Percentiles rank a stretch among this genome's conserved stretches.
phyloP scores from a whole-genome alignment of 2,113 vertebrate genomes.

The Catharus fuscescens region DNA sequence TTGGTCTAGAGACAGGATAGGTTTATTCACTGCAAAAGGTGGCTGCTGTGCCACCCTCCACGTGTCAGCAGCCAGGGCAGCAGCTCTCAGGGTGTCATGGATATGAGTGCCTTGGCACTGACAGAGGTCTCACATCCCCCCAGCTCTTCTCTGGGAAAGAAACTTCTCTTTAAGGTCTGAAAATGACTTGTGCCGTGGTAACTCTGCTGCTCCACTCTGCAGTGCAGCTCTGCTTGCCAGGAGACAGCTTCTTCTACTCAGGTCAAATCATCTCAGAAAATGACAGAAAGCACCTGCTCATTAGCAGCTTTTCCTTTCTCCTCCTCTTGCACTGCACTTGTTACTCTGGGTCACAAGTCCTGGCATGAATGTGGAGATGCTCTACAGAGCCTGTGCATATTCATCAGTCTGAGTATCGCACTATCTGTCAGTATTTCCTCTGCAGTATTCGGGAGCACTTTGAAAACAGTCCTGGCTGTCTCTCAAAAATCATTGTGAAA shows the following conservation, averaged over 20 bases:
- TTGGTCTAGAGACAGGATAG: neutral
- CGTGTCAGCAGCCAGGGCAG: neutral
- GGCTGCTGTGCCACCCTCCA: neutral
- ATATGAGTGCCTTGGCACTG: neutral
- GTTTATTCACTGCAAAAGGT: neutral
- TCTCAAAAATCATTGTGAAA: conserved; percentile 10
- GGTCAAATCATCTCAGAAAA: neutral
- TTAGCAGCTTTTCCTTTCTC: conserved; percentile 3
- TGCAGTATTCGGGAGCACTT: neutral
- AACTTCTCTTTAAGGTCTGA: neutral
- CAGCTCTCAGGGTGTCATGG: neutral
- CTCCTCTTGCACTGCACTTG: neutral
- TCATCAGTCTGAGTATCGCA: neutral
- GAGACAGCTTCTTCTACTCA: neutral
- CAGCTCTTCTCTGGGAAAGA: neutral
- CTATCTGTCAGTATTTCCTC: neutral
- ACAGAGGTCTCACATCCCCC: accelerated
- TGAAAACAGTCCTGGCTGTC: neutral
- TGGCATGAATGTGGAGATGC: neutral
- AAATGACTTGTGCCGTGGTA: neutral
- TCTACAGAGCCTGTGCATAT: neutral
- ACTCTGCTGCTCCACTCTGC: neutral
- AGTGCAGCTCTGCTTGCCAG: neutral
- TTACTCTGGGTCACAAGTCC: neutral
- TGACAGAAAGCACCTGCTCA: neutral